Evolutionary conservation across 1,140 invertebrate genomes (phyloP).

Genomic region (Drosophila subpulchrella): DNA sequence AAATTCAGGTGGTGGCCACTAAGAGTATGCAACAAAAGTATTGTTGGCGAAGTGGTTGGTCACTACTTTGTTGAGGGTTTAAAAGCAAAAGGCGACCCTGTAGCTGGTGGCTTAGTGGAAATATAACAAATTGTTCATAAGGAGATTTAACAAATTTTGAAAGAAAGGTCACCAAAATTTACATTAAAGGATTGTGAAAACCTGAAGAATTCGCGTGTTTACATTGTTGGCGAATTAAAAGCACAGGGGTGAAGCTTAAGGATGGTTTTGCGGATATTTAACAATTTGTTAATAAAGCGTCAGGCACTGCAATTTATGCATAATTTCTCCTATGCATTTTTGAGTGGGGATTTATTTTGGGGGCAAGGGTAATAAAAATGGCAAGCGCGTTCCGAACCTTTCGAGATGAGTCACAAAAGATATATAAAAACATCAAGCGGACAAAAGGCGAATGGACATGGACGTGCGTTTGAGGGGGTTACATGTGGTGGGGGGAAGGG

Average conservation of each 20-base stretch:
- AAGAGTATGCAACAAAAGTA: conserved; percentile 29
- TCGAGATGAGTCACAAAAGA: conserved; percentile 46
- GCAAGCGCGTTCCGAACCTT: conserved; percentile 34
- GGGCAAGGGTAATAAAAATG: conserved; percentile 57
- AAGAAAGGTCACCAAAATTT: no score
- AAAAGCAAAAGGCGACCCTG: neutral
- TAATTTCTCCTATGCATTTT: conserved; percentile 33
- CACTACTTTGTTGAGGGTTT: neutral
- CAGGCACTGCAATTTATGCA: conserved; percentile 37
- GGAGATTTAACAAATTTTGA: no score
- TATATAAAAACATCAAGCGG: conserved; percentile 50
- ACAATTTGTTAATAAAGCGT: conserved; percentile 44
- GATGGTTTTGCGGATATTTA: neutral
- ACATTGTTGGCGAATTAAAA: neutral
- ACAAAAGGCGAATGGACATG: conserved; percentile 44
- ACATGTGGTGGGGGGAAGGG: neutral
- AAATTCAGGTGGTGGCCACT: conserved; percentile 33
- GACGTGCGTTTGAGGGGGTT: neutral
- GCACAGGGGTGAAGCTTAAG: neutral
- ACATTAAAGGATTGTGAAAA: neutral
- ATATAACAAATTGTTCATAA: neutral
- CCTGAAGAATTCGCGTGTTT: neutral
- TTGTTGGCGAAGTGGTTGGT: neutral
- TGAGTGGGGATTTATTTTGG: neutral
- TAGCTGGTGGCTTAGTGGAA: neutral